Percentiles rank a stretch among this genome's conserved stretches.
Conservation (phyloP, 1,140 invertebrate genomes). For the Bactericera cockerelli region DNA sequence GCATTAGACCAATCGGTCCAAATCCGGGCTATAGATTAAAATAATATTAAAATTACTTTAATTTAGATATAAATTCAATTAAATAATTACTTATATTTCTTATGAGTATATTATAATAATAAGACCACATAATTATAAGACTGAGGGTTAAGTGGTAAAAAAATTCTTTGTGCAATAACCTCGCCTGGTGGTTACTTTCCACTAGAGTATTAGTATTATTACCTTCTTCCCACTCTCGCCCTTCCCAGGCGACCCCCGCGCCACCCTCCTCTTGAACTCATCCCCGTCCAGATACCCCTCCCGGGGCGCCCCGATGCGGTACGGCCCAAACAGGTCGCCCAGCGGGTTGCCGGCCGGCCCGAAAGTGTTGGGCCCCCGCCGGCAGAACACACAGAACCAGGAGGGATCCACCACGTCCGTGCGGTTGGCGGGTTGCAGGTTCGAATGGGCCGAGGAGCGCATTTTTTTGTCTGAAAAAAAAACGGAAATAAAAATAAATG, state of each 20-base stretch:
- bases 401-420: slow-evolving; percentile 42
- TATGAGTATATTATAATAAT: too few relatives aligned
- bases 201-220: too few relatives aligned
- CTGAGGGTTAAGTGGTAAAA: too few relatives aligned
- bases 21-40: too few relatives aligned
- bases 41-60: too few relatives aligned
- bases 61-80: too few relatives aligned
- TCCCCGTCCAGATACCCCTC: slow-evolving; percentile 22
- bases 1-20: too few relatives aligned
- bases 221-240: background rate
- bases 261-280: background rate
- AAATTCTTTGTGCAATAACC: too few relatives aligned
- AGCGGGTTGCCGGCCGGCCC: slow-evolving; percentile 34
- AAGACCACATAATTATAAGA: too few relatives aligned
- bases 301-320: slow-evolving; percentile 42
- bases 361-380: slow-evolving; percentile 59
- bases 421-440: slow-evolving; percentile 37
- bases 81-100: too few relatives aligned
- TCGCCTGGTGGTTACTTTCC: too few relatives aligned
- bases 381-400: slow-evolving; percentile 87
- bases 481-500: background rate
- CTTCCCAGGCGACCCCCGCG: background rate
- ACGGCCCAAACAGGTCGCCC: slow-evolving; percentile 89
- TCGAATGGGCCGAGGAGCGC: background rate
- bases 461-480: background rate